These are phyloP conservation scores for Gavialis gangeticus DNA, from an alignment of 2,113 vertebrate genomes.

Conservation along the genomic window DNA sequence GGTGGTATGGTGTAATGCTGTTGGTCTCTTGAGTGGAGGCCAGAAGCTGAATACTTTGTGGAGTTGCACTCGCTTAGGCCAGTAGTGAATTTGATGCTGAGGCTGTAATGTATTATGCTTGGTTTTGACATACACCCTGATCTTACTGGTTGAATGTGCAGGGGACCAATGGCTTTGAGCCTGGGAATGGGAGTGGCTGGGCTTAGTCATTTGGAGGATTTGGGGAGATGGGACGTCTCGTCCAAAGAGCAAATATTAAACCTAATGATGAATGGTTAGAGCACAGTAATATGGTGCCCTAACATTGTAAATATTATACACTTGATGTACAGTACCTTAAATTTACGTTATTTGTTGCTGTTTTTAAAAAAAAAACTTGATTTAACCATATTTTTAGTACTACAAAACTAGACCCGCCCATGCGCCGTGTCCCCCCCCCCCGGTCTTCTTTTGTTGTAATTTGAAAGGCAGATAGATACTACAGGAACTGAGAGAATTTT, in stretches of 20 bases:
- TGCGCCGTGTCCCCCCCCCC: no score
- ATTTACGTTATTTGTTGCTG: not conserved
- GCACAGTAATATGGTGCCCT: not conserved
- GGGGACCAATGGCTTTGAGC: not conserved
- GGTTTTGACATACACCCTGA: not conserved
- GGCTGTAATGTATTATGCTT: not conserved
- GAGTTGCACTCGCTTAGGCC: not conserved
- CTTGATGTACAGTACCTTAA: not conserved
- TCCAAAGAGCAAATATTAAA: not conserved
- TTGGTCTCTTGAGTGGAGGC: not conserved
- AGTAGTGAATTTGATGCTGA: not conserved
- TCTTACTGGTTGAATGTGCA: slow-evolving; percentile 8
- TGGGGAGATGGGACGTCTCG: not conserved
- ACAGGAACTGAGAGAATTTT: not conserved
- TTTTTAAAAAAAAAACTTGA: not conserved
- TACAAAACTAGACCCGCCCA: not conserved
- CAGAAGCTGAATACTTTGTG: not conserved
- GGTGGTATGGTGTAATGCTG: not conserved
- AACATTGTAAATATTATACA: not conserved
- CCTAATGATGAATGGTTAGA: not conserved
- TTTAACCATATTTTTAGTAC: not conserved
- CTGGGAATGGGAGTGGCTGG: not conserved
- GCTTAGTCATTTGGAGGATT: slow-evolving; percentile 11
- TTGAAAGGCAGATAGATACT: not conserved
- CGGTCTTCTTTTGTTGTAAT: not conserved